Base-by-base conservation (phyloP, 2,797 vertebrate species). In the Myotis vivesi region DNA sequence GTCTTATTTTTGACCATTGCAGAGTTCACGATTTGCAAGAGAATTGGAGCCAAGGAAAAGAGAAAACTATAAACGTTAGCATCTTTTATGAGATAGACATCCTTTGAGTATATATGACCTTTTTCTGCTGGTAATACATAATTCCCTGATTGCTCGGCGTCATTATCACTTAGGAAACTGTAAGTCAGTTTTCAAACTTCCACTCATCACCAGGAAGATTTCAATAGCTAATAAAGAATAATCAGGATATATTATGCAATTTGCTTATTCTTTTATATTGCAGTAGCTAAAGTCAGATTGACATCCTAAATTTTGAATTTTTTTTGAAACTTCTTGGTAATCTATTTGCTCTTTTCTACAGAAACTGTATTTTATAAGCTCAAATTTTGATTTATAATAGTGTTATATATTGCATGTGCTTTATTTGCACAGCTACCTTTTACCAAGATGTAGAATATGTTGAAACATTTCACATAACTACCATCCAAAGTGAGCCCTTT, bases 1-100 rank as follows among this genome's bases (percentile, higher is more conserved):
- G 85, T 97, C 97, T 95, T 95, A 91, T 88, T 98, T 98, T 97
- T 97, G 95, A 95, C 76, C 55, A 89, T 66, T 30, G 71, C 12
- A 22, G 23, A 22, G 30, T 68, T 86, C 15, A 72, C 33, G 30
- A 64, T 89, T 92, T 91, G 55, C 73, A 73, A 89, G 75, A 73
- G 41, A 38, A 49, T n/a, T n/a, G 59, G 22, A 95, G 55, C 53
- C 23, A 23, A 36, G 17, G 25, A 73, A 76, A 93, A 95, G 33
- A 53, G 30, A 82, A 94, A 95, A 30, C 12, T 68, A 2, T 44
- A 66, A 81, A 64, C 53, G 62, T 80, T 71, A 51, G 1, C 12
- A 72, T 91, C 25, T 62, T 91, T 95, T 68, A 30, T 36, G 72
- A 72, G 41, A 33, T 41, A 38, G 36, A 16, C 7, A 16, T 15